phyloP scores from a whole-genome alignment of 2,113 vertebrate genomes.

The Lamprologus sp. region DNA sequence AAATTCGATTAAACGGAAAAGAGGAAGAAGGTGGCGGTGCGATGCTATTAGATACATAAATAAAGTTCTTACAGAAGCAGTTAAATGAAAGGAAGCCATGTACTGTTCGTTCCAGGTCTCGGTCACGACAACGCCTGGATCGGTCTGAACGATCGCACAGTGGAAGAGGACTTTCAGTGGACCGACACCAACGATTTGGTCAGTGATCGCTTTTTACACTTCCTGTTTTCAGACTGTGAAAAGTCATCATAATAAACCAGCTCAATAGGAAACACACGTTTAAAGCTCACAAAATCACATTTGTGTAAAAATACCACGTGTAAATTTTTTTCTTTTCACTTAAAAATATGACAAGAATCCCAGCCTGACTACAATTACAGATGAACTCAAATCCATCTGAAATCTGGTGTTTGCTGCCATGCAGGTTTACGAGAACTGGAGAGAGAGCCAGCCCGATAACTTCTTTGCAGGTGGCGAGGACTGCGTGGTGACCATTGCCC shows the following conservation, averaged over 20 bases:
- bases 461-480: conserved; percentile 96
- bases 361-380: not conserved
- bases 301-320: not conserved
- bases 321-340: not conserved
- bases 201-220: conserved; percentile 33
- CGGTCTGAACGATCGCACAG: conserved; percentile 89
- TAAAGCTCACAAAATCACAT: not conserved
- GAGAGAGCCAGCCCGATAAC: conserved; percentile 93
- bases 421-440: conserved; percentile 95
- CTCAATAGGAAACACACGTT: not conserved
- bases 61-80: not conserved
- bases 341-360: not conserved
- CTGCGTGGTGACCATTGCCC: conserved; percentile 92
- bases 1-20: not conserved
- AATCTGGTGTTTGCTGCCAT: not conserved
- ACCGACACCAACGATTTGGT: conserved; percentile 86
- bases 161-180: conserved; percentile 97
- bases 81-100: not conserved
- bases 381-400: not conserved
- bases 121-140: conserved; percentile 95
- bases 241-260: not conserved
- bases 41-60: not conserved
- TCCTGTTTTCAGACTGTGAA: not conserved
- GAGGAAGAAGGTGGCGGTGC: not conserved
- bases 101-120: conserved; percentile 69